Base-by-base conservation (phyloP, 2,797 vertebrate species). In the Eulemur albifrons region DNA sequence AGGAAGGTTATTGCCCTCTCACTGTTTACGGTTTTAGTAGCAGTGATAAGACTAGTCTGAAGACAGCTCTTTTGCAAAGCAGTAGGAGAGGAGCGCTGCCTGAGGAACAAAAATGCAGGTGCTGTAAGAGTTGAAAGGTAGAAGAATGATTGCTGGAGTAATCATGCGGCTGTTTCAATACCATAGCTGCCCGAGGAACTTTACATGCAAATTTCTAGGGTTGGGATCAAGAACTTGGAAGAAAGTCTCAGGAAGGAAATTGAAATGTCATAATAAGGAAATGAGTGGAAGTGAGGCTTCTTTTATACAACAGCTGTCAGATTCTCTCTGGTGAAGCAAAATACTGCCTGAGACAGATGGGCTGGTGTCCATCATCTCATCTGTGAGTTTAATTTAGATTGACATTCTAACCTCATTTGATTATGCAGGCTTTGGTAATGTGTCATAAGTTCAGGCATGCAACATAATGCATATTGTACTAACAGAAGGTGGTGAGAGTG, bases 151-250 rank as follows among this genome's bases (percentile, higher is more conserved):
- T 87, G 54, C 76, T 45, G 18, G 57, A 50, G 43, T 81, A 91
- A 94, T 95, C 69, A 35, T 25, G 52, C 94, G 96, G 93, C 93
- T 97, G 89, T 95, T 96, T 94, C 89, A 89, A 93, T 84, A 92
- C 48, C 63, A 59, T n/a, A 45, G 61, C 86, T 87, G 63, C 94
- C 27, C 0, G 0, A 40, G 88, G 83, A 97, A 92, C 70, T 84
- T 77, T 72, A 40, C 84, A 95, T 88, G 96, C 83, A 96, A 65
- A 96, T 97, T 76, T 93, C 54, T 76, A 72, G 63, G 48, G 14
- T 7, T 84, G 48, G 65, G 61, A 89, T 96, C 82, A 94, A 94
- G 93, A 97, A 97, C 70, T 96, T 94, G 85, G 75, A 97, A 87
- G 86, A 89, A 95, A 70, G n/a, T 90, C 38, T 94, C 77, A 87